A percentile compares a stretch with the other conserved stretches of the same genome.
Evolutionary conservation across 2,888 invertebrate genomes (phyloP).

Genomic region (Alitta virens): DNA sequence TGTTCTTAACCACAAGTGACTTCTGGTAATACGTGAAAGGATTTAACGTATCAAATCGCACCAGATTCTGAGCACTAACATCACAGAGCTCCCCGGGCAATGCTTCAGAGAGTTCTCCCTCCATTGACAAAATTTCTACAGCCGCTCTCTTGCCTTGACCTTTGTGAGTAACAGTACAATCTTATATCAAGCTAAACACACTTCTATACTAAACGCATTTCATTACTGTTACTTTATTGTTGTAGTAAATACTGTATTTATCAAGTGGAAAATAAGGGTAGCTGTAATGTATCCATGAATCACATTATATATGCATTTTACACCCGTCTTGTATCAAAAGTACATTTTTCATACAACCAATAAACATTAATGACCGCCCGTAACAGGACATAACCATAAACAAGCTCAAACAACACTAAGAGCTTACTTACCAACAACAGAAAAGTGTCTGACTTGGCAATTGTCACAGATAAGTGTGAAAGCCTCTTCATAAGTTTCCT

Average conservation of each 20-base stretch:
- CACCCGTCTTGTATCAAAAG: no score
- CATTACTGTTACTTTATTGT: neutral
- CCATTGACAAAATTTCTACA: constrained; percentile 41
- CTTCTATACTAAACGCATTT: neutral
- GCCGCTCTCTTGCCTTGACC: constrained; percentile 48
- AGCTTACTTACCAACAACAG: constrained; percentile 47
- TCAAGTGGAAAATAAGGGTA: neutral
- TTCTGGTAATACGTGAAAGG: constrained; percentile 54
- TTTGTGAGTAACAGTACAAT: constrained; percentile 25
- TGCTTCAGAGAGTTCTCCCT: constrained; percentile 42
- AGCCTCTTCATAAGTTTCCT: constrained; percentile 39
- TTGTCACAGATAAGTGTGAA: constrained; percentile 56
- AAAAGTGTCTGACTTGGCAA: constrained; percentile 51
- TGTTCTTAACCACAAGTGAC: constrained; percentile 42
- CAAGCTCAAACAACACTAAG: no score
- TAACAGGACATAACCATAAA: no score
- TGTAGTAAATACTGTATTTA: neutral
- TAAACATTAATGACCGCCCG: no score
- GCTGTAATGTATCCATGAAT: no score
- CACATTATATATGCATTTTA: no score
- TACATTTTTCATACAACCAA: no score
- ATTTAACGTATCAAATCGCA: constrained; percentile 51
- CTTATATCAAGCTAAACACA: neutral
- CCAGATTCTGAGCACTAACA: constrained; percentile 44
- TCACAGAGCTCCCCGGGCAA: constrained; percentile 48